These are phyloP conservation scores for Zygothrica quintamaculata DNA, from an alignment of 2,888 invertebrate species.

Conservation along the genomic window DNA sequence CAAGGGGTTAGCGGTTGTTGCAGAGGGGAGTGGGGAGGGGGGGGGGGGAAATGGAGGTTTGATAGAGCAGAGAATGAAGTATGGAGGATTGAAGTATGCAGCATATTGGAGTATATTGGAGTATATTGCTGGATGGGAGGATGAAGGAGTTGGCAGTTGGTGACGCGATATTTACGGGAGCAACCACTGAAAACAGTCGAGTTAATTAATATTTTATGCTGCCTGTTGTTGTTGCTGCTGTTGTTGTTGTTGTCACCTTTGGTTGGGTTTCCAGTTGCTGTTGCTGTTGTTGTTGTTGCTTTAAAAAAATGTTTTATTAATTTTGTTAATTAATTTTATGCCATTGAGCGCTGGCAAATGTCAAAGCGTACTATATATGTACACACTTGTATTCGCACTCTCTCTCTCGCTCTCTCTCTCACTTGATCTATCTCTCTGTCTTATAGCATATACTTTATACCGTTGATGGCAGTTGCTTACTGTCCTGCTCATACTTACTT, in stretches of 20 bases:
- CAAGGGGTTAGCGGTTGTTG: constrained; percentile 18
- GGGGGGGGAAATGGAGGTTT: constrained; percentile 7
- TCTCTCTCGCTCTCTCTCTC: background rate
- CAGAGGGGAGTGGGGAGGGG: background rate
- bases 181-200: constrained; percentile 53
- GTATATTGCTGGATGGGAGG: too few relatives aligned
- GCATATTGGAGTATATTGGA: too few relatives aligned
- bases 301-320: constrained; percentile 76
- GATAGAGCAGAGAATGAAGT: too few relatives aligned
- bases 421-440: background rate
- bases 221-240: constrained; percentile 30
- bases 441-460: too few relatives aligned
- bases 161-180: constrained; percentile 38
- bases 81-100: too few relatives aligned
- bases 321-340: constrained; percentile 75
- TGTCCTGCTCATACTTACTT: constrained; percentile 24
- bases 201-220: constrained; percentile 74
- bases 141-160: constrained; percentile 26
- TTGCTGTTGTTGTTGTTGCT: constrained; percentile 16
- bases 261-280: constrained; percentile 25
- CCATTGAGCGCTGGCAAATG: constrained; percentile 68
- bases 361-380: too few relatives aligned
- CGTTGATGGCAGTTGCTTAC: background rate
- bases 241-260: constrained; percentile 30
- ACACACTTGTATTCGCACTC: constrained; percentile 6